phyloP scores from a whole-genome alignment of 1,140 invertebrate species.

The Vanessa atalanta region DNA sequence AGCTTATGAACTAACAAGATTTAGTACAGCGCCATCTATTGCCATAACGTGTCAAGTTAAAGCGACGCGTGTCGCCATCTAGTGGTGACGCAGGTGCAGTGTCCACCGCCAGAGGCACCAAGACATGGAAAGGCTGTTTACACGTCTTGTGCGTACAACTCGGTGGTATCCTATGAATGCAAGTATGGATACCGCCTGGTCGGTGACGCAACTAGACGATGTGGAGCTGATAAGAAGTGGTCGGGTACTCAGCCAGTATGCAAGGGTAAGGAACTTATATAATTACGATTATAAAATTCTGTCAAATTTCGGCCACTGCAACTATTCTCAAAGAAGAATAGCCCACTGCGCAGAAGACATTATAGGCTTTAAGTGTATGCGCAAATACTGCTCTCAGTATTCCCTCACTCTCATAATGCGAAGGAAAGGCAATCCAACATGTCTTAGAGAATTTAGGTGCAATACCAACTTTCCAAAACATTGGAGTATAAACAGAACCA shows the following conservation, averaged over 20 bases:
- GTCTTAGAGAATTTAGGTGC: no score
- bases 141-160: slow-evolving; percentile 96
- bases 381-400: no score
- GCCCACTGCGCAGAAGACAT: no score
- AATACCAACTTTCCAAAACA: no score
- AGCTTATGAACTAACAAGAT: not conserved
- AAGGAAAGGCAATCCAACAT: no score
- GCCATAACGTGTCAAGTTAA: slow-evolving; percentile 52
- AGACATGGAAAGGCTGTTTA: slow-evolving; percentile 95
- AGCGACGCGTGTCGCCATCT: slow-evolving; percentile 75
- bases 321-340: no score
- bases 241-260: slow-evolving; percentile 92
- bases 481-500: no score
- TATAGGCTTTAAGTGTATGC: no score
- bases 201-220: slow-evolving; percentile 92
- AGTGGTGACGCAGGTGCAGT: slow-evolving; percentile 94
- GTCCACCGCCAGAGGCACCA: slow-evolving; percentile 92
- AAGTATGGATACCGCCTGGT: slow-evolving; percentile 94
- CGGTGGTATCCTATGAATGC: slow-evolving; percentile 95
- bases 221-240: slow-evolving; percentile 96
- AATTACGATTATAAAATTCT: no score
- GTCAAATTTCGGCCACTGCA: no score
- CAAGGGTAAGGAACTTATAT: slow-evolving; percentile 82
- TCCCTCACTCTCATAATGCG: no score
- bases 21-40: slow-evolving; percentile 6